Evolutionary conservation across 2,797 vertebrate species (phyloP), one percentile per base, ranked within the genome.

Genomic region (Eulemur rubriventer): DNA sequence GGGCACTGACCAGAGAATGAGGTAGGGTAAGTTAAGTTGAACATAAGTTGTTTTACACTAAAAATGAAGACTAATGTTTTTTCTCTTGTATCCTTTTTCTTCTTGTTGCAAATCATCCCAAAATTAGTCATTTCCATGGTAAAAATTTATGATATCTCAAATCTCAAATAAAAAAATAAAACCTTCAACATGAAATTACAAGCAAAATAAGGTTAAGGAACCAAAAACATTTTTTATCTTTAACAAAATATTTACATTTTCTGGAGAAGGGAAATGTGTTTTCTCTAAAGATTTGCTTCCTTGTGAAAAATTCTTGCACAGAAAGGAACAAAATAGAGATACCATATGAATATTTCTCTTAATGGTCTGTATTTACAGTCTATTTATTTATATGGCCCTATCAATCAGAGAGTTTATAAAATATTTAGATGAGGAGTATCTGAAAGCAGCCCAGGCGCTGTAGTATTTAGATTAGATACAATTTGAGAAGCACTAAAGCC

Each of bases 141-240:
- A 82, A 95, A 96, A 96, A 55, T 18, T 38, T 85, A 80, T 75
- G 35, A 61, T 91, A 63, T 83, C 94, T 96, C 85, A 75, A 93
- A 92, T 79, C 20, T 43, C 52, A 22, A 97, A 93, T 95, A 97
- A 96, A 50, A 76, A 70, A 84, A 57, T 87, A 94, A 79, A 79
- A 67, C 75, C 57, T 92, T 35, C 81, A 83, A 76, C 70, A 14
- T 22, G 93, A 92, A 97, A 76, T 91, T 65, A 97, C 55, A 20
- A n/a, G 88, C 89, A 96, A 96, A 97, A 24, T 82, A 33, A 97
- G 92, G 67, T 95, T 59, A 92, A 97, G 78, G 65, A 96, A 80
- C 67, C 33, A 80, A 85, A 97, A 97, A 91, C 41, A 65, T 87
- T 79, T 50, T 80, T 18, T 96, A 93, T 95, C 89, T 85, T 95